Conservation (phyloP, 2,888 invertebrate genomes). For the Alloscopus bannaensis region DNA sequence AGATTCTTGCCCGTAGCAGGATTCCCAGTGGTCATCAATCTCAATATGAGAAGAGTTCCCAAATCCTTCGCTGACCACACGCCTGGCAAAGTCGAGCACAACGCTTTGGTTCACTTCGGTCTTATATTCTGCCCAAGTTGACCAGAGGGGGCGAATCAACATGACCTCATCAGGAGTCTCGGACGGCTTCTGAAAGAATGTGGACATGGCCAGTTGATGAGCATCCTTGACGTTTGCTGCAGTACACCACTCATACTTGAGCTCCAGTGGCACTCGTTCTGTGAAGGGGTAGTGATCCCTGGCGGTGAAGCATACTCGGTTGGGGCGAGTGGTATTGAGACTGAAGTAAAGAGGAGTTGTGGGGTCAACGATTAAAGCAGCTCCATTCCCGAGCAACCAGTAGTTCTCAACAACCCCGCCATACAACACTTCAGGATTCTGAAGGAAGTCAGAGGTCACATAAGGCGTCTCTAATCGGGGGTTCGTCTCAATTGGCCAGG, state of each 20-base stretch:
- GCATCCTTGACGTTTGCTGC: slow-evolving; percentile 56
- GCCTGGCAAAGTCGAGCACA: slow-evolving; percentile 58
- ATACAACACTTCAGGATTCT: slow-evolving; percentile 5
- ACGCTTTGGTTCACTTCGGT: slow-evolving; percentile 30
- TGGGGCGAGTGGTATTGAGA: slow-evolving; percentile 37
- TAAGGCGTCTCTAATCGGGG: slow-evolving; percentile 49
- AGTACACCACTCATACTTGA: slow-evolving; percentile 60
- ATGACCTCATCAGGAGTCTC: neutral
- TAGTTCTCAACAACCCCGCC: slow-evolving; percentile 69
- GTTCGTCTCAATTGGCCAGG: slow-evolving; percentile 67
- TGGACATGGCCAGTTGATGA: slow-evolving; percentile 75
- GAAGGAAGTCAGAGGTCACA: slow-evolving; percentile 48
- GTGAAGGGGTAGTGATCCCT: slow-evolving; percentile 56
- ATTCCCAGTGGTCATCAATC: slow-evolving; percentile 93
- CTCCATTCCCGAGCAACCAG: slow-evolving; percentile 69
- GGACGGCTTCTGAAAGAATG: slow-evolving; percentile 61
- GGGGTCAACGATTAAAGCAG: slow-evolving; percentile 64
- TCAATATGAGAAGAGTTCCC: slow-evolving; percentile 80
- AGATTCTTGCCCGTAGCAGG: slow-evolving; percentile 87
- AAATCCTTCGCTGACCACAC: slow-evolving; percentile 59
- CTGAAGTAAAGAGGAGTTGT: slow-evolving; percentile 67
- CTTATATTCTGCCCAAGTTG: slow-evolving; percentile 8
- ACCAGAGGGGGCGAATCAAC: slow-evolving; percentile 2
- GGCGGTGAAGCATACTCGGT: slow-evolving; percentile 59
- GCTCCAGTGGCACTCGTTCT: slow-evolving; percentile 15